phyloP scores from a whole-genome alignment of 1,140 invertebrate species.

The Zaprionus camerounensis region DNA sequence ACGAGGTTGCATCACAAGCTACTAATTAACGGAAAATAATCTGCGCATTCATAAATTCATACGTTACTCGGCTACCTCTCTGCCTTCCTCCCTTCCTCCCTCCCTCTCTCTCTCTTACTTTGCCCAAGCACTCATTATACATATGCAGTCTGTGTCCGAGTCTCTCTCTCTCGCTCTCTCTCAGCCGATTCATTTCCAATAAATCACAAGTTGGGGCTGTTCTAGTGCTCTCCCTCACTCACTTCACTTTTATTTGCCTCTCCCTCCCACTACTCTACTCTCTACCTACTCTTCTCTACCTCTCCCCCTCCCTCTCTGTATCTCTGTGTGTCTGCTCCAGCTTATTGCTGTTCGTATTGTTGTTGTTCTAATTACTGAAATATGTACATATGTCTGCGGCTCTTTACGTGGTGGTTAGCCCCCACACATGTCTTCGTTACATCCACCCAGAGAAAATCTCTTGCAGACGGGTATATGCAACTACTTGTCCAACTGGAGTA shows the following conservation, averaged over 20 bases:
- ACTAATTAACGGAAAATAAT: slow-evolving; percentile 81
- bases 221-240: slow-evolving; percentile 37
- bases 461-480: slow-evolving; percentile 3
- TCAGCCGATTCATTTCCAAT: slow-evolving; percentile 67
- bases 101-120: too few species aligned
- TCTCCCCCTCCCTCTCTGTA: too few species aligned
- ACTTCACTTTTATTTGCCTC: neutral
- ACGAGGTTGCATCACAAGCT: slow-evolving; percentile 74
- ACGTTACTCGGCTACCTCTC: neutral
- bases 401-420: slow-evolving; percentile 42
- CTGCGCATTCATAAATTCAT: slow-evolving; percentile 60
- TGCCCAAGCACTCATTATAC: too few species aligned
- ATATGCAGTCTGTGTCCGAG: too few species aligned
- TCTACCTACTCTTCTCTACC: neutral
- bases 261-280: neutral
- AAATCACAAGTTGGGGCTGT: slow-evolving; percentile 65
- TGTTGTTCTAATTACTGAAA: slow-evolving; percentile 62
- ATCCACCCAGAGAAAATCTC: slow-evolving; percentile 36
- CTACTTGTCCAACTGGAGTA: neutral
- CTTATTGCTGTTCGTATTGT: slow-evolving; percentile 26
- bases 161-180: neutral
- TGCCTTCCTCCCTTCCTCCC: neutral
- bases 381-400: slow-evolving; percentile 18
- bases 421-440: slow-evolving; percentile 58
- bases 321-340: neutral